Conservation (phyloP, 2,888 invertebrate genomes). For the Venusia cambrica region DNA sequence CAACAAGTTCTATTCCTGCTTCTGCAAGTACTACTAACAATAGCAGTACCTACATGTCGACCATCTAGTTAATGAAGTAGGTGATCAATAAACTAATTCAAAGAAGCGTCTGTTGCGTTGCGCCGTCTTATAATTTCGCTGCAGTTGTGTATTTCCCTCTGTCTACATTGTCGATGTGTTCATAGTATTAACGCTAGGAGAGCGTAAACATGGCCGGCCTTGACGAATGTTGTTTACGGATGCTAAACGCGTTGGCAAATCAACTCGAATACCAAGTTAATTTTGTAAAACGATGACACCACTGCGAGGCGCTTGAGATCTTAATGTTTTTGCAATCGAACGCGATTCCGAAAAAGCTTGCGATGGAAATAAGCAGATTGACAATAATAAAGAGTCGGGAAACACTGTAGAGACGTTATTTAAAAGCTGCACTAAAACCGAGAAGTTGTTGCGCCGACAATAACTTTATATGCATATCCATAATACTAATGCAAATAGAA, state of each 20-base stretch:
- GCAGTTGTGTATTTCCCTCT: conserved; percentile 28
- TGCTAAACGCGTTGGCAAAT: conserved; percentile 58
- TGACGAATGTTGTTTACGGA: conserved; percentile 66
- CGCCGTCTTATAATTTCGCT: conserved; percentile 3
- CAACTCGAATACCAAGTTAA: conserved; percentile 43
- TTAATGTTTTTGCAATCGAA: conserved; percentile 18
- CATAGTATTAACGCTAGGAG: conserved; percentile 40
- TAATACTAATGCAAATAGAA: conserved; percentile 61
- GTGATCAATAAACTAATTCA: not conserved
- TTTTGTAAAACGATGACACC: conserved; percentile 39
- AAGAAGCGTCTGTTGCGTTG: conserved; percentile 1
- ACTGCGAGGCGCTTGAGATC: conserved; percentile 17
- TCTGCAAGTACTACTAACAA: too few relatives aligned
- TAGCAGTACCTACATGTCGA: too few relatives aligned
- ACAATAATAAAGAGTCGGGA: conserved; percentile 8
- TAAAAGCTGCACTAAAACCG: conserved; percentile 15
- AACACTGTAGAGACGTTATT: conserved; percentile 2
- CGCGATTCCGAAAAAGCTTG: conserved; percentile 1
- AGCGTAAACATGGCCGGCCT: conserved; percentile 64
- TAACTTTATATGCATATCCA: conserved; percentile 40
- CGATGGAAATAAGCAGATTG: not conserved
- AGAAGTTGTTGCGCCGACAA: conserved; percentile 28
- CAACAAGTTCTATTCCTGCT: conserved; percentile 11
- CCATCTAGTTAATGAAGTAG: not conserved
- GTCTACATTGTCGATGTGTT: conserved; percentile 34